Percentiles rank a stretch among this genome's conserved stretches.
These are phyloP conservation scores for Acheta domesticus DNA, from an alignment of 2,888 invertebrate species.

Conservation along the genomic window DNA sequence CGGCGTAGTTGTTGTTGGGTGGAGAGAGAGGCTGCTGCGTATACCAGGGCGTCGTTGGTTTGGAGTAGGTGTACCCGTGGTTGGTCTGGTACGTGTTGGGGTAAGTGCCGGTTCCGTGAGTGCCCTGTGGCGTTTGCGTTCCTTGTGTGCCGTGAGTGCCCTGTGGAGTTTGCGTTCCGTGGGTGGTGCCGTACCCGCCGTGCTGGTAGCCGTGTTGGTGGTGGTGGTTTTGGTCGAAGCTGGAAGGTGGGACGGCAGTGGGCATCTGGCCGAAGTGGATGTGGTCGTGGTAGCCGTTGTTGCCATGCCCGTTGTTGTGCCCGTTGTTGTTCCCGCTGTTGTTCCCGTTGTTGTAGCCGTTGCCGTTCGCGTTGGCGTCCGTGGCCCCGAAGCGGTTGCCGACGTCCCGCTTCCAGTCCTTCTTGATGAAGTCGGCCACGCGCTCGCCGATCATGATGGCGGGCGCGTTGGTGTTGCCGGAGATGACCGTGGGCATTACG, in stretches of 20 bases:
- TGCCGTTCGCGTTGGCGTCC: neutral
- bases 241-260: neutral
- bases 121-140: neutral
- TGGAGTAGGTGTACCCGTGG: neutral
- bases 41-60: neutral
- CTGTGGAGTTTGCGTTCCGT: neutral
- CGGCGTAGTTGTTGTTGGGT: neutral
- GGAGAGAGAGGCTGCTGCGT: neutral
- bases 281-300: neutral
- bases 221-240: neutral
- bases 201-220: neutral
- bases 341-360: neutral
- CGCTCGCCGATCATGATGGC: constrained; percentile 60
- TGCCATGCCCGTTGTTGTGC: neutral
- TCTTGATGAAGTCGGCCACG: constrained; percentile 53
- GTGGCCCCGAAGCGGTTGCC: neutral
- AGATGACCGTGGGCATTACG: constrained; percentile 55
- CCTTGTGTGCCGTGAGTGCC: neutral
- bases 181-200: neutral
- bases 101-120: neutral
- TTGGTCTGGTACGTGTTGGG: neutral
- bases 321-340: neutral
- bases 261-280: neutral
- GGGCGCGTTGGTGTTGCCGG: constrained; percentile 58
- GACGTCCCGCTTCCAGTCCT: constrained; percentile 45